Base-by-base conservation (phyloP, 2,797 vertebrate genomes). In the Amblyopsis hoosieri region DNA sequence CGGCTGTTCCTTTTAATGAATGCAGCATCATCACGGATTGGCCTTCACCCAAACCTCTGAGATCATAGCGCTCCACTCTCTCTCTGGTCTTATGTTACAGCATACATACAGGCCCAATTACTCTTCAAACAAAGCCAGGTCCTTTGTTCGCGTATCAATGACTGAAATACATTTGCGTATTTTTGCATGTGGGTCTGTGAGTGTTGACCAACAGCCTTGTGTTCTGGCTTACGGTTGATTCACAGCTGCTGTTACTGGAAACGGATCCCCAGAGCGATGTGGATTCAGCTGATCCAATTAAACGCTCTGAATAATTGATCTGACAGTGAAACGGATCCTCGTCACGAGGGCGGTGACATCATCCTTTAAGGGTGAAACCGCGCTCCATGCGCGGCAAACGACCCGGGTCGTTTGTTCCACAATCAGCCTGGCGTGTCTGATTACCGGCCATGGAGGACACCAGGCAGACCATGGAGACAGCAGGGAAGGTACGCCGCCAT, bases 281-380 rank as follows among this genome's bases (percentile, higher is more conserved):
- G 85, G 84, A 88, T 90, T 89, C 87, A 90, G 88, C 87, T 90
- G 90, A 92, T 90, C 85, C 88, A 90, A 90, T 89, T 89, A 92
- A 90, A 90, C 72, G 23, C 84, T 85, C 85, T 91, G 88, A 92
- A 93, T 91, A 91, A 93, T 93, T 90, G 85, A 92, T 91, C 86
- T 79, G 85, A 85, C 85, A 87, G 89, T 87, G 90, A 90, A 91
- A 91, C 85, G 54, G 73, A 89, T 82, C 77, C 75, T 71, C 61
- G 83, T 90, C 90, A 91, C 86, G 82, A 89, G 85, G 81, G 70
- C 11, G 45, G 81, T 91, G 90, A 92, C 89, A 90, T 91, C 89
- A 92, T 83, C 84, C 72, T 85, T 79, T 71, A 65, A 77, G 76
- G 84, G 76, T 82, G 87, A 85, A 88, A 84, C 75, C 55, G 54